These are phyloP conservation scores for Orcinus orca DNA, from an alignment of 2,113 vertebrate species.

Conservation along the genomic window DNA sequence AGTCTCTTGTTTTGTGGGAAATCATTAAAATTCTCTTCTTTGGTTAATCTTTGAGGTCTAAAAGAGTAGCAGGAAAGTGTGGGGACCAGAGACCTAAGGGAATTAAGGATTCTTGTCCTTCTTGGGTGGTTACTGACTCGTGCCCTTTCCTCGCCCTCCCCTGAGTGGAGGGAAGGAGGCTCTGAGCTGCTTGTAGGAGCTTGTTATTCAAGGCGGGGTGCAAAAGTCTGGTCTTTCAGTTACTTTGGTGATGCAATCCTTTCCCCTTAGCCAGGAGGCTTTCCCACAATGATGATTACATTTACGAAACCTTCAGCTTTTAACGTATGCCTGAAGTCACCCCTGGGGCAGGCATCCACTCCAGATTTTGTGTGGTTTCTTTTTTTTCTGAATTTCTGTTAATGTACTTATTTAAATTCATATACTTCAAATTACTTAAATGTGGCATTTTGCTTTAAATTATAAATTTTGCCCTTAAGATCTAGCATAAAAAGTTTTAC, in stretches of 20 bases:
- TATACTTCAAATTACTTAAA: background rate
- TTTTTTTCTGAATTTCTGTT: background rate
- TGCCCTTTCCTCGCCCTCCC: background rate
- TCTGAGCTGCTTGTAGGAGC: background rate
- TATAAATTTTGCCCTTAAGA: background rate
- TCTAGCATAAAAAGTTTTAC: background rate
- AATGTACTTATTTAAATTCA: background rate
- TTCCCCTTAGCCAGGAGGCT: background rate
- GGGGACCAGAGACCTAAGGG: background rate
- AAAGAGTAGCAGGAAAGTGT: background rate
- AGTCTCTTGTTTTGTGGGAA: background rate
- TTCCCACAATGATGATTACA: background rate
- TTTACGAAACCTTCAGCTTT: background rate
- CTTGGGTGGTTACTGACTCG: background rate
- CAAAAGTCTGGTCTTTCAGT: background rate
- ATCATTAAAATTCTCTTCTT: background rate
- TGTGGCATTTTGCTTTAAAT: background rate
- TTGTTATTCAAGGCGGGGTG: background rate
- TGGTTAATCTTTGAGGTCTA: background rate
- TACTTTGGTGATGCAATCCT: background rate
- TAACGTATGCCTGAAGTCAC: background rate
- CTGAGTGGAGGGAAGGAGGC: background rate
- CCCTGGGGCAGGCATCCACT: background rate
- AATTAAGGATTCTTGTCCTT: background rate
- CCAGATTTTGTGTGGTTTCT: background rate